Conservation (phyloP, 2,113 vertebrate genomes). For the Podocnemis expansa region DNA sequence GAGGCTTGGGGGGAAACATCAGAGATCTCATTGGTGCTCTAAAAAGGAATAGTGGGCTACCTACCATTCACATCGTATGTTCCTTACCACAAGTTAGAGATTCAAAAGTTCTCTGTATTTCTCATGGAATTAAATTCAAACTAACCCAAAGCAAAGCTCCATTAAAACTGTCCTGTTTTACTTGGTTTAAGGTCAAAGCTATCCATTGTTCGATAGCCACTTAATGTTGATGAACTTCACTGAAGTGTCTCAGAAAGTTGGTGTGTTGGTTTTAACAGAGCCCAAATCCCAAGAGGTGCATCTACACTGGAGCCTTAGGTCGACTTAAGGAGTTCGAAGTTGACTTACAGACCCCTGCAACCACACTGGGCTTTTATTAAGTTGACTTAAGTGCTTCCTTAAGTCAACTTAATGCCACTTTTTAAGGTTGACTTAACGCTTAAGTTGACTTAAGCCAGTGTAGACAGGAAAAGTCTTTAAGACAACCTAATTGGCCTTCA, state of each 20-base stretch:
- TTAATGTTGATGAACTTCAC: background rate
- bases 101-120: background rate
- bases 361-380: too few species aligned
- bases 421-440: too few species aligned
- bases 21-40: background rate
- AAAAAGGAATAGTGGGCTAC: too few species aligned
- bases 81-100: background rate
- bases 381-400: too few species aligned
- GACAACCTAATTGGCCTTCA: too few species aligned
- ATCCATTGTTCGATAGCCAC: background rate
- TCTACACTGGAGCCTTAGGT: too few species aligned
- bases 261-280: background rate
- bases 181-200: background rate
- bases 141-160: background rate
- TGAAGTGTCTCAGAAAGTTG: background rate
- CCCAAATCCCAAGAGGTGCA: background rate
- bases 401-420: too few species aligned
- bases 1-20: background rate
- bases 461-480: too few species aligned
- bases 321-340: too few species aligned
- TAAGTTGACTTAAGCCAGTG: too few species aligned
- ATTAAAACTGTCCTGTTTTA: background rate
- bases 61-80: background rate
- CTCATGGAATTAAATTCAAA: background rate
- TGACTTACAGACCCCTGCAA: too few species aligned